These are phyloP conservation scores for Drosophila anomalipes DNA, from an alignment of 2,888 invertebrate species.

Conservation along the genomic window DNA sequence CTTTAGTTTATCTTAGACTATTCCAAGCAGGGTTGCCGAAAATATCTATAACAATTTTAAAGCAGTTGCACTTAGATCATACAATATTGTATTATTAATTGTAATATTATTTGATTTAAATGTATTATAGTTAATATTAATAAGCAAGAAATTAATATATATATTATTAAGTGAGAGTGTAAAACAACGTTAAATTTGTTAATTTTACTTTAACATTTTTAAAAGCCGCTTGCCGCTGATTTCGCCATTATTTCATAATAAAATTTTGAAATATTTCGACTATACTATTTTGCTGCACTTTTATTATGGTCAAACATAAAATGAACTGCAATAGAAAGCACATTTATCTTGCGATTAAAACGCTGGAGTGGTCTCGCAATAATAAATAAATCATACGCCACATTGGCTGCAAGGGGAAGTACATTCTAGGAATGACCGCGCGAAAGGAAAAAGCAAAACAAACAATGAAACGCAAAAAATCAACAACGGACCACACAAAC, in stretches of 20 bases:
- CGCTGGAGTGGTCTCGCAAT: not conserved
- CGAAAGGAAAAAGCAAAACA: conserved; percentile 5
- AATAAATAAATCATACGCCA: conserved; percentile 13
- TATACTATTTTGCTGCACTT: not conserved
- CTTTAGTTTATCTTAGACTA: not conserved
- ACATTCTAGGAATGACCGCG: conserved; percentile 17
- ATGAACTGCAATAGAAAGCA: not conserved
- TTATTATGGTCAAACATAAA: not conserved
- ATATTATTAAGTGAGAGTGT: not conserved
- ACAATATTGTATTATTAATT: not conserved
- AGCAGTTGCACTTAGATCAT: not conserved
- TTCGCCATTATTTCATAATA: not conserved
- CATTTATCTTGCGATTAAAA: not conserved
- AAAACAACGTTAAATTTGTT: not conserved
- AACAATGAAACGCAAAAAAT: conserved; percentile 32
- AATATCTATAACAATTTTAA: not conserved
- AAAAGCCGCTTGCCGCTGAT: not conserved
- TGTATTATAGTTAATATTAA: not conserved
- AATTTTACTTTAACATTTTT: not conserved
- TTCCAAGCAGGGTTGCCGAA: not conserved
- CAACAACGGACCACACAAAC: conserved; percentile 36
- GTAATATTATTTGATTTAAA: too few species aligned
- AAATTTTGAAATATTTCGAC: not conserved
- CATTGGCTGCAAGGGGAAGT: not conserved
- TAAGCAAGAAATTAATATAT: not conserved